Evolutionary conservation across 2,888 invertebrate genomes (phyloP).

Genomic region (Diarsia brunnea): DNA sequence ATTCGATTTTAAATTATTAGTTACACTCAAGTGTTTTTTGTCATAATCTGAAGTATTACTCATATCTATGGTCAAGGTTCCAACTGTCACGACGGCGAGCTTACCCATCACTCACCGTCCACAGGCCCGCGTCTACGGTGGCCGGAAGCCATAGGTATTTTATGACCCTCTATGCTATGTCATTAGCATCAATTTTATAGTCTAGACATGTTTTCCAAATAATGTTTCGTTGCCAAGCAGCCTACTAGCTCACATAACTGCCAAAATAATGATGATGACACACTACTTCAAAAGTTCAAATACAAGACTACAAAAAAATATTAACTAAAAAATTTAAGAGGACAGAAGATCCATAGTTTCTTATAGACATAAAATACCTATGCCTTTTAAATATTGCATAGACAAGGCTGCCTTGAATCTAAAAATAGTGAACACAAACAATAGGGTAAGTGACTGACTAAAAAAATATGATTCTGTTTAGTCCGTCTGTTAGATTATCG

Average conservation of each 20-base stretch:
- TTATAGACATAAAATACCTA: neutral
- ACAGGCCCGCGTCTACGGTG: too few relatives aligned
- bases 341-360: neutral
- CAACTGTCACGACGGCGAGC: too few relatives aligned
- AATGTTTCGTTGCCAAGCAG: neutral
- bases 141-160: too few relatives aligned
- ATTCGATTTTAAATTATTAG: neutral
- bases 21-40: too few relatives aligned
- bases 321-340: neutral
- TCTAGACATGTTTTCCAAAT: neutral
- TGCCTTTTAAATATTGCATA: neutral
- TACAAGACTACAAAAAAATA: neutral
- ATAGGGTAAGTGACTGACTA: too few relatives aligned
- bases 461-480: too few relatives aligned
- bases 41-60: too few relatives aligned
- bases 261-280: slow-evolving; percentile 1
- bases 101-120: too few relatives aligned
- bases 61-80: neutral
- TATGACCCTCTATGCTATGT: too few relatives aligned
- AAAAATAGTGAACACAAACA: neutral
- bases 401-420: neutral
- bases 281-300: neutral
- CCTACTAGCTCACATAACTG: neutral
- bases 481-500: too few relatives aligned
- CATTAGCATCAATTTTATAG: neutral